Percentiles rank a stretch among this genome's conserved stretches.
Conservation (phyloP, 2,888 invertebrate genomes). For the Eumacrocentrus americanus region DNA sequence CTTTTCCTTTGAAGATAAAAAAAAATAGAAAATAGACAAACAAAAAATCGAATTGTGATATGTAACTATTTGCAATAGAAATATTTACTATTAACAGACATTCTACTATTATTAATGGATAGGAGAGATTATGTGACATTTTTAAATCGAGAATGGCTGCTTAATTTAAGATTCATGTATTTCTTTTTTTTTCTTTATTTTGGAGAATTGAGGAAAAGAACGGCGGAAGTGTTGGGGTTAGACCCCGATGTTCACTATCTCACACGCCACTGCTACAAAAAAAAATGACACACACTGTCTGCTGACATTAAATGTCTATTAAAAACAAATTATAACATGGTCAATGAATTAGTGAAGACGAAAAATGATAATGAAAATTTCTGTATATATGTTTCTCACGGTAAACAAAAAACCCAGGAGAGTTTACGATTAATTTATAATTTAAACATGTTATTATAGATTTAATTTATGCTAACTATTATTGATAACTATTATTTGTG, state of each 20-base stretch:
- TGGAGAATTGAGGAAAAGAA: conserved; percentile 29
- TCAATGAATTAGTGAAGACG: conserved; percentile 8
- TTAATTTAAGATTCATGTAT: conserved; percentile 1
- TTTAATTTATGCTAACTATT: conserved; percentile 23
- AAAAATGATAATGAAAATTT: conserved; percentile 40
- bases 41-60: conserved; percentile 50
- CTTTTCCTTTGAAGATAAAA: background rate
- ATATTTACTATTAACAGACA: conserved; percentile 45
- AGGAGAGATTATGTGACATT: conserved; percentile 33
- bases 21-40: conserved; percentile 24
- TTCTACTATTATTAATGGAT: conserved; percentile 30
- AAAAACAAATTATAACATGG: conserved; percentile 1
- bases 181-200: conserved; percentile 22
- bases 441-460: conserved; percentile 47
- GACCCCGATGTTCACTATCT: conserved; percentile 16
- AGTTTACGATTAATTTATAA: conserved; percentile 56
- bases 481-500: conserved; percentile 14
- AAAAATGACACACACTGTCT: background rate
- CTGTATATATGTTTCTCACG: conserved; percentile 49
- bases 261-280: background rate
- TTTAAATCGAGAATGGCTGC: background rate
- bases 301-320: conserved; percentile 1
- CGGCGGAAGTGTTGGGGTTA: conserved; percentile 8
- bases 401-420: conserved; percentile 32
- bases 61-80: conserved; percentile 58